A percentile compares a stretch with the other conserved stretches of the same genome.
phyloP scores from a whole-genome alignment of 1,140 invertebrate genomes.

The Drosophila albomicans region DNA sequence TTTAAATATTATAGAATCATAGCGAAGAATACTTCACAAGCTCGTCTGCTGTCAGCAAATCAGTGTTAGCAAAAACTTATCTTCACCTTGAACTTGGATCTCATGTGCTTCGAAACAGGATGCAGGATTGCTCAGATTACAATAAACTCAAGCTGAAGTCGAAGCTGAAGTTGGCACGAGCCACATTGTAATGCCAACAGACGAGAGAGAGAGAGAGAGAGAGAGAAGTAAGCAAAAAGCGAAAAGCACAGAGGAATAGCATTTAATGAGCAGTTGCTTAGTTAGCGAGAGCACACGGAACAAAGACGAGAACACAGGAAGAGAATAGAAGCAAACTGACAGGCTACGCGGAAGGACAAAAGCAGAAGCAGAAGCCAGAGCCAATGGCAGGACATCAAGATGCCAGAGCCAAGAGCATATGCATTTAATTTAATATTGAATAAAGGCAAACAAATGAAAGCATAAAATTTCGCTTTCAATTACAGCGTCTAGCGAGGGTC shows the following conservation, averaged over 20 bases:
- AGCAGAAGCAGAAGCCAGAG: slow-evolving; percentile 23
- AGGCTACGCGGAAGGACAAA: slow-evolving; percentile 35
- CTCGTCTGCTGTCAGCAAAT: too few species aligned
- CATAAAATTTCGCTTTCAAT: slow-evolving; percentile 75
- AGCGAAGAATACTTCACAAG: too few species aligned
- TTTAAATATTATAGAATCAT: too few species aligned
- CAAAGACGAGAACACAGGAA: slow-evolving; percentile 27
- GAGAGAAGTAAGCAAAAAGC: slow-evolving; percentile 45
- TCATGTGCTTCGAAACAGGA: neutral
- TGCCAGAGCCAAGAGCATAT: slow-evolving; percentile 55
- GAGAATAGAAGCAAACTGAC: slow-evolving; percentile 40
- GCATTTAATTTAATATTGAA: slow-evolving; percentile 67
- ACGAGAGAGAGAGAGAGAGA: slow-evolving; percentile 5
- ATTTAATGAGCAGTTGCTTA: slow-evolving; percentile 76
- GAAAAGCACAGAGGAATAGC: slow-evolving; percentile 58
- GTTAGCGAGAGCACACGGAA: slow-evolving; percentile 20
- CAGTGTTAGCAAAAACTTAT: neutral
- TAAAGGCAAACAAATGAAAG: slow-evolving; percentile 49
- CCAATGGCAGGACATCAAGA: slow-evolving; percentile 57
- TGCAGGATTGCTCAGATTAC: slow-evolving; percentile 15
- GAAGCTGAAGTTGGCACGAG: slow-evolving; percentile 63
- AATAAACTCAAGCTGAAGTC: slow-evolving; percentile 7
- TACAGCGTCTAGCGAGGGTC: slow-evolving; percentile 7
- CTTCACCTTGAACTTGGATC: slow-evolving; percentile 20
- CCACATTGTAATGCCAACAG: slow-evolving; percentile 60